Conservation (phyloP, 2,888 invertebrate species). For the Microplitis deprimator region DNA sequence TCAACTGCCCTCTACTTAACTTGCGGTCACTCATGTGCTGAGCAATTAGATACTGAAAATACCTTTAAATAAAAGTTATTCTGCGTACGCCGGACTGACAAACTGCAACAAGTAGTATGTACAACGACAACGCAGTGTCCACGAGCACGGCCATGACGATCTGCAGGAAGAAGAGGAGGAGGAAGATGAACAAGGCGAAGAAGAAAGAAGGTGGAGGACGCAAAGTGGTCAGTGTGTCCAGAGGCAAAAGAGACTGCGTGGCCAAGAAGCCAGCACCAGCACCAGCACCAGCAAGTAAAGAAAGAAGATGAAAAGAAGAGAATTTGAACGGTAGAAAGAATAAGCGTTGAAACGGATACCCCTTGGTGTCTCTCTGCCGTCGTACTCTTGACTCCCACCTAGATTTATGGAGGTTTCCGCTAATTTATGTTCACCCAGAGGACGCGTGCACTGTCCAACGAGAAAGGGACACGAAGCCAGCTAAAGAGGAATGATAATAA, state of each 20-base stretch:
- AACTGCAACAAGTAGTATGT: conserved; percentile 7
- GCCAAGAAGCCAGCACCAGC: too few species aligned
- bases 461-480: conserved; percentile 22
- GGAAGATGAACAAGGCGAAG: background rate
- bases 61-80: conserved; percentile 13
- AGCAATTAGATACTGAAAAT: conserved; percentile 31
- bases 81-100: conserved; percentile 19
- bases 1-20: conserved; percentile 42
- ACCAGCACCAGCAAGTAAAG: background rate
- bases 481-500: conserved; percentile 36
- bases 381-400: conserved; percentile 59
- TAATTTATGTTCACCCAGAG: conserved; percentile 60
- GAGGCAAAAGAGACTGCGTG: background rate
- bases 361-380: conserved; percentile 54
- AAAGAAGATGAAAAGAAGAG: background rate
- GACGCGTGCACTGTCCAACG: conserved; percentile 48
- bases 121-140: background rate
- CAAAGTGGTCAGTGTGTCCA: background rate
- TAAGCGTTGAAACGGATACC: conserved; percentile 51
- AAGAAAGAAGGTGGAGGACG: background rate
- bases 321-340: conserved; percentile 1
- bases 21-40: conserved; percentile 14
- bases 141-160: background rate
- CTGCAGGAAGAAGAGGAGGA: background rate
- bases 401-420: conserved; percentile 62